These are phyloP conservation scores for Romanogobio albipinnatus DNA, from an alignment of 2,113 vertebrate genomes.

Conservation along the genomic window DNA sequence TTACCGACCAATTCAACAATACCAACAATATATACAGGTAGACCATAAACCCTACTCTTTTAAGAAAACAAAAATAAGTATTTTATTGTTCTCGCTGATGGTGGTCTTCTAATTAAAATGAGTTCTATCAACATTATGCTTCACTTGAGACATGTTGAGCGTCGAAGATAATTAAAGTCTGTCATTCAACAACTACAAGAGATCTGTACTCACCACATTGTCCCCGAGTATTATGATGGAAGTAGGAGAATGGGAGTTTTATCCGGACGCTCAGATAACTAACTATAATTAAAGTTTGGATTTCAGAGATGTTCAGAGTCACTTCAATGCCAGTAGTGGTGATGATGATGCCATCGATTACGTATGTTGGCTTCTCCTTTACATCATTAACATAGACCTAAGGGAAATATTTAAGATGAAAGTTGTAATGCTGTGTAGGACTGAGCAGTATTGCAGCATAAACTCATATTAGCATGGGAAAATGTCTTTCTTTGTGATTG, in stretches of 20 bases:
- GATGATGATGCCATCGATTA: constrained; percentile 74
- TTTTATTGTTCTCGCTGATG: too few relatives aligned
- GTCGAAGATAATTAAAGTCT: too few relatives aligned
- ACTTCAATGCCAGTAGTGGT: constrained; percentile 78
- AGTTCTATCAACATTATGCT: too few relatives aligned
- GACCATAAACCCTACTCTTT: too few relatives aligned
- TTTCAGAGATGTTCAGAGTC: constrained; percentile 75
- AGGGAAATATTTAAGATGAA: background rate
- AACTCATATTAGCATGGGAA: constrained; percentile 67
- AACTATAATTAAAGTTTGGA: constrained; percentile 78
- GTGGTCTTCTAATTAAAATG: too few relatives aligned
- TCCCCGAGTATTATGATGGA: constrained; percentile 88
- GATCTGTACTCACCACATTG: constrained; percentile 86
- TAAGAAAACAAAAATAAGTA: too few relatives aligned
- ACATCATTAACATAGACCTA: constrained; percentile 80
- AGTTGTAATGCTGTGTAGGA: background rate
- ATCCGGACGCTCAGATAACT: constrained; percentile 78
- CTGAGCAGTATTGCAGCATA: constrained; percentile 84
- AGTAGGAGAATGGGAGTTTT: constrained; percentile 81
- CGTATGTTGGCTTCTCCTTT: constrained; percentile 71
- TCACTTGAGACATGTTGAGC: too few relatives aligned
- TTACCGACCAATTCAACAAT: background rate
- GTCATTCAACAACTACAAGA: background rate
- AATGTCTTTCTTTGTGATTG: background rate
- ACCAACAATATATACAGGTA: background rate